phyloP scores from a whole-genome alignment of 2,797 vertebrate species.

The Cyprinodon diabolis region DNA sequence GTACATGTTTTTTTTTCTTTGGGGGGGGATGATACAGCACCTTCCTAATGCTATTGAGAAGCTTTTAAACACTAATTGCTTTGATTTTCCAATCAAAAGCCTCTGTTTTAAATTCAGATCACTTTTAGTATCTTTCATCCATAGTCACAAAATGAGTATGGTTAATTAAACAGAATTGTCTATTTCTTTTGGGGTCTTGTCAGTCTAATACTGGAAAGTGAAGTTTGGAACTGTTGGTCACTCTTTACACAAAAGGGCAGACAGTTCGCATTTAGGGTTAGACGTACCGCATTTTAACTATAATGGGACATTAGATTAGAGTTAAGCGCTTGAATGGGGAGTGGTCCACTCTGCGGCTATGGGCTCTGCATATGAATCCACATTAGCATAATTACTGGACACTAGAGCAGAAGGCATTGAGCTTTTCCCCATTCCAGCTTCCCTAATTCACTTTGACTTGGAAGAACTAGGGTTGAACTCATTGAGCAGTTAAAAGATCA shows the following conservation, averaged over 20 bases:
- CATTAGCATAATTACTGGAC: conserved; percentile 81
- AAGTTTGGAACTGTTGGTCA: conserved; percentile 40
- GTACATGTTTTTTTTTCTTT: no score
- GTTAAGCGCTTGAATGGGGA: conserved; percentile 78
- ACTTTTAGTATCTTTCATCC: neutral
- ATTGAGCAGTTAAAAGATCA: conserved; percentile 46
- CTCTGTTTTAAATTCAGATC: neutral
- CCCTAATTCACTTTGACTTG: conserved; percentile 67
- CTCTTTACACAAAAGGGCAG: conserved; percentile 35
- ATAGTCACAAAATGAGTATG: neutral
- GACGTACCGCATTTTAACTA: conserved; percentile 65
- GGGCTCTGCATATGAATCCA: conserved; percentile 61
- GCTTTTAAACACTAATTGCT: neutral
- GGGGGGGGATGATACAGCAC: no score
- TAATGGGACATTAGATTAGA: conserved; percentile 81
- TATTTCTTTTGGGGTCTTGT: conserved; percentile 43
- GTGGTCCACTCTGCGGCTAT: conserved; percentile 65
- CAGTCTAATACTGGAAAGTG: conserved; percentile 57
- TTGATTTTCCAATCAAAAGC: neutral
- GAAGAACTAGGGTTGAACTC: conserved; percentile 60
- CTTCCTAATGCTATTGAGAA: no score
- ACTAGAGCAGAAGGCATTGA: conserved; percentile 61
- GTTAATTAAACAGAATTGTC: conserved; percentile 41
- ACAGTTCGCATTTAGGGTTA: conserved; percentile 65
- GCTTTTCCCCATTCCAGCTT: conserved; percentile 53